These are phyloP conservation scores for Bombus ignitus DNA, from an alignment of 1,140 invertebrate genomes.

Conservation along the genomic window DNA sequence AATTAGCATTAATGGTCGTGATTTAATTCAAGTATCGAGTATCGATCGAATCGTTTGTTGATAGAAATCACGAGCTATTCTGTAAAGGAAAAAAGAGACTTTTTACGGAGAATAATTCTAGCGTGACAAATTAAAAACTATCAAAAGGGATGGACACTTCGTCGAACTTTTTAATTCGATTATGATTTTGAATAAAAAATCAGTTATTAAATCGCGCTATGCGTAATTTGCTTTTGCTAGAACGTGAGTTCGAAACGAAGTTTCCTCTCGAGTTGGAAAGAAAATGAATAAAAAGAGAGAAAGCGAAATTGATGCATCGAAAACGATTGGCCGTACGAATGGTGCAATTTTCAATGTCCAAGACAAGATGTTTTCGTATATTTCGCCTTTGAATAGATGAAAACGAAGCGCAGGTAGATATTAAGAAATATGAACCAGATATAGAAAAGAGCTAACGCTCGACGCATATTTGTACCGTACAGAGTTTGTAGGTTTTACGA, in stretches of 20 bases:
- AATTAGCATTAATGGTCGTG: constrained; percentile 15
- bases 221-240: too few relatives aligned
- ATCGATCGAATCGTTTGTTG: not conserved
- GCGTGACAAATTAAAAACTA: not conserved
- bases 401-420: too few relatives aligned
- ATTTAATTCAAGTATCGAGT: not conserved
- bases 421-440: not conserved
- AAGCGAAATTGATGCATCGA: too few relatives aligned
- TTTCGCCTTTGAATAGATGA: not conserved
- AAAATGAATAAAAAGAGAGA: too few relatives aligned
- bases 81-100: too few relatives aligned
- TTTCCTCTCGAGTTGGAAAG: too few relatives aligned
- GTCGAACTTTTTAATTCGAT: not conserved
- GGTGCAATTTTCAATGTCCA: not conserved
- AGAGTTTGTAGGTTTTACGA: not conserved
- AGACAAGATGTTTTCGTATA: not conserved
- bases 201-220: rapidly evolving
- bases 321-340: not conserved
- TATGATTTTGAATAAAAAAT: too few relatives aligned
- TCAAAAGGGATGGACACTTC: not conserved
- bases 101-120: not conserved
- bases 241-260: too few relatives aligned
- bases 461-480: not conserved
- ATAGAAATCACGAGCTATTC: not conserved
- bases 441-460: not conserved